Conservation (phyloP, 2,797 vertebrate species). For the Chromobotia macracanthus region DNA sequence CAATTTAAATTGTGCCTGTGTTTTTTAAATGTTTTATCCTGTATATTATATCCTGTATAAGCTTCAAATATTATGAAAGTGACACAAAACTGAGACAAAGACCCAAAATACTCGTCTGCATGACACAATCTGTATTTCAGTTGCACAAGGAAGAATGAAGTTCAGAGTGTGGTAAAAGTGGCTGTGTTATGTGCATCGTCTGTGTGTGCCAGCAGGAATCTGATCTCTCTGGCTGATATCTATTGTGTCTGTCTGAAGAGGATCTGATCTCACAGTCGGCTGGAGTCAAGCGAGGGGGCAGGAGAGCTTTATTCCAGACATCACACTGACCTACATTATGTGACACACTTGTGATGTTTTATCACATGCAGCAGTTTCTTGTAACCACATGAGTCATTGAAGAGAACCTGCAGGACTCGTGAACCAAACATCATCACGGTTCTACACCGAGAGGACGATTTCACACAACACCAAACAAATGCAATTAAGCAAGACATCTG, state of each 20-base stretch:
- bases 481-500: not conserved
- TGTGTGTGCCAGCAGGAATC: slow-evolving; percentile 8
- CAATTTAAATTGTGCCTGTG: too few species aligned
- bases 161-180: not conserved
- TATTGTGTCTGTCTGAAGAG: slow-evolving; percentile 21
- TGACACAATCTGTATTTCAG: not conserved
- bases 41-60: too few species aligned
- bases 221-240: not conserved
- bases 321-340: slow-evolving; percentile 52
- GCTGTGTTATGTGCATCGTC: not conserved
- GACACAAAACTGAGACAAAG: too few species aligned
- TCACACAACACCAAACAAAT: slow-evolving; percentile 9
- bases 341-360: slow-evolving; percentile 31
- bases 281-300: not conserved
- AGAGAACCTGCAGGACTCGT: not conserved
- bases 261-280: not conserved
- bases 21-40: too few species aligned
- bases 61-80: too few species aligned
- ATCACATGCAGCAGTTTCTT: slow-evolving; percentile 26
- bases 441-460: not conserved
- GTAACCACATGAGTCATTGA: slow-evolving; percentile 30
- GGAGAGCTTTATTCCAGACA: slow-evolving; percentile 22
- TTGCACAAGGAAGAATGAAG: not conserved
- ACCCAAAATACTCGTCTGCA: not conserved
- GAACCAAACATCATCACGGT: slow-evolving; percentile 6